Evolutionary conservation across 2,888 invertebrate species (phyloP).

Genomic region (Myathropa florea): DNA sequence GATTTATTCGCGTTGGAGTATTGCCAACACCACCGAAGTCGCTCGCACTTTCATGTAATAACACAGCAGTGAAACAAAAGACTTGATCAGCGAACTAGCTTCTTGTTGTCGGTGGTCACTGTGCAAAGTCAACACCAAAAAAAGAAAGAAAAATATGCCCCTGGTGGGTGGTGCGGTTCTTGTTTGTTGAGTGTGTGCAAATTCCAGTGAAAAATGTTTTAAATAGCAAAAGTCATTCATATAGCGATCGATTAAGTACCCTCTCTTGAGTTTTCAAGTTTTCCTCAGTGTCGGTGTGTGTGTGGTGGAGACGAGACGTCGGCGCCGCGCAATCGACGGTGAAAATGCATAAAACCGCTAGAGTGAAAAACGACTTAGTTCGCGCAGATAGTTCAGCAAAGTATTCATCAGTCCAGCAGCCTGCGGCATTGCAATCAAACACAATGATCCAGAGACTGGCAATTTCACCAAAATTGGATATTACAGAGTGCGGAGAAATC

Average conservation of each 20-base stretch:
- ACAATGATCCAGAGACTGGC: slow-evolving; percentile 45
- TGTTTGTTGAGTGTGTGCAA: slow-evolving; percentile 25
- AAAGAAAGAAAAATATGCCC: background rate
- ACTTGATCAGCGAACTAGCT: slow-evolving; percentile 52
- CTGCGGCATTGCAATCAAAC: slow-evolving; percentile 44
- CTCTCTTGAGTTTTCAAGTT: slow-evolving; percentile 11
- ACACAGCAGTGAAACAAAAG: slow-evolving; percentile 53
- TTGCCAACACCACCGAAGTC: slow-evolving; percentile 27
- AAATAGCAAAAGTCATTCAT: slow-evolving; percentile 32
- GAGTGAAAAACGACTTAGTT: slow-evolving; percentile 35
- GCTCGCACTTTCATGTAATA: slow-evolving; percentile 5
- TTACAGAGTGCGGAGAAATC: slow-evolving; percentile 50
- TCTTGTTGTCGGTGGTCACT: slow-evolving; percentile 64
- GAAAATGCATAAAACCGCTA: slow-evolving; percentile 54
- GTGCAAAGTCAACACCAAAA: slow-evolving; percentile 3
- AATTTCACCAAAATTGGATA: slow-evolving; percentile 42
- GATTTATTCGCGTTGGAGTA: slow-evolving; percentile 38
- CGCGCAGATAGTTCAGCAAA: slow-evolving; percentile 53
- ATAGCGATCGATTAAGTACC: slow-evolving; percentile 11
- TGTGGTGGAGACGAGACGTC: slow-evolving; percentile 1
- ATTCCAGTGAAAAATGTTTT: slow-evolving; percentile 47
- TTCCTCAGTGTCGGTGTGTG: background rate
- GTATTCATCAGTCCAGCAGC: slow-evolving; percentile 32
- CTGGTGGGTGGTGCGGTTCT: slow-evolving; percentile 42
- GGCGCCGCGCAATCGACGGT: slow-evolving; percentile 17